phyloP scores from a whole-genome alignment of 2,797 vertebrate genomes.

The Sebastes paucispinis region DNA sequence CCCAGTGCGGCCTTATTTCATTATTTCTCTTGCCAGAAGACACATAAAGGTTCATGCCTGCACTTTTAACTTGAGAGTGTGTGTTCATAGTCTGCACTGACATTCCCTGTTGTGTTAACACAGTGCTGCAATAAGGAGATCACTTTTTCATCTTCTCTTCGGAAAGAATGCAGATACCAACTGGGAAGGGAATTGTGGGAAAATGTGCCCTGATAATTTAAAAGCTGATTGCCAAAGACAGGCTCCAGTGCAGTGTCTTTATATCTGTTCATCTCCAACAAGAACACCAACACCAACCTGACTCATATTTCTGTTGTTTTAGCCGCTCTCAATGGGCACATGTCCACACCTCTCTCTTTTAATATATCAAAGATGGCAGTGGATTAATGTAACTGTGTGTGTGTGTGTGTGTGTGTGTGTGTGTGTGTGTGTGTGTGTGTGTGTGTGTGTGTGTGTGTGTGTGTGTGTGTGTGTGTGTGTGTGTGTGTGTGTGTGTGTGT shows the following conservation, averaged over 20 bases:
- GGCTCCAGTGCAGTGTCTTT: constrained; percentile 25
- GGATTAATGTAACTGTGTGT: constrained; percentile 3
- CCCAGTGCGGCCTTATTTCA: not conserved
- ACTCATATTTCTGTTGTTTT: constrained; percentile 41
- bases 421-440: not conserved
- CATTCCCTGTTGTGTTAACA: constrained; percentile 60
- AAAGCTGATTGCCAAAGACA: constrained; percentile 53
- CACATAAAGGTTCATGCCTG: not conserved
- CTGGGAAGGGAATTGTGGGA: constrained; percentile 68
- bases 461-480: not conserved
- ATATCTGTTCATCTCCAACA: constrained; percentile 27
- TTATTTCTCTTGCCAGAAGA: not conserved
- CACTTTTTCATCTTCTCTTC: constrained; percentile 66
- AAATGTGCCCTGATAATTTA: constrained; percentile 64
- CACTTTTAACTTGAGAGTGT: constrained; percentile 24
- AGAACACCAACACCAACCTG: constrained; percentile 5
- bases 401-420: not conserved
- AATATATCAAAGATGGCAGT: constrained; percentile 6
- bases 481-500: not conserved
- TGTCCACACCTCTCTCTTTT: constrained; percentile 11
- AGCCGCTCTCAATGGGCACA: constrained; percentile 7
- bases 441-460: not conserved
- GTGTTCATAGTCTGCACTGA: constrained; percentile 37
- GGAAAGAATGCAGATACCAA: constrained; percentile 61
- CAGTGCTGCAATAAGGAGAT: constrained; percentile 62